phyloP scores from a whole-genome alignment of 2,888 invertebrate genomes.

The Scaptomyza reducta region DNA sequence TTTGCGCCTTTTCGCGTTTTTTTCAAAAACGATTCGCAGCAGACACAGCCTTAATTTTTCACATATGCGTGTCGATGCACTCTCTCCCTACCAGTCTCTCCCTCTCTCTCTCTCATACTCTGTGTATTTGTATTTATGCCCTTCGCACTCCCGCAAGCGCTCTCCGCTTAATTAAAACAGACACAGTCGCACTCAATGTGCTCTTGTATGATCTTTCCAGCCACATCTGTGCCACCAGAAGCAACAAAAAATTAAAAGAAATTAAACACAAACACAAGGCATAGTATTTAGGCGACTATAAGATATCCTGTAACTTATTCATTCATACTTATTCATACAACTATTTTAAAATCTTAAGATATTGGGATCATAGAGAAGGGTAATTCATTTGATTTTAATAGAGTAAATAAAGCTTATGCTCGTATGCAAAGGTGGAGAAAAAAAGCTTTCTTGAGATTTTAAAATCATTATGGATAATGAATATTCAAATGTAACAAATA shows the following conservation, averaged over 20 bases:
- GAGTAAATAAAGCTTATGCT: too few relatives aligned
- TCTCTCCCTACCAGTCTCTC: conserved; percentile 27
- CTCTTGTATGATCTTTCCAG: conserved; percentile 59
- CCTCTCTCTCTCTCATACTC: conserved; percentile 16
- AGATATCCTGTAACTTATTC: conserved; percentile 24
- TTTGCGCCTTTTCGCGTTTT: conserved; percentile 66
- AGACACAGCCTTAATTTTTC: conserved; percentile 70
- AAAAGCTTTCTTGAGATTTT: too few relatives aligned
- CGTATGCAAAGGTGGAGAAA: too few relatives aligned
- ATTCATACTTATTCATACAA: too few relatives aligned
- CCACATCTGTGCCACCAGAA: conserved; percentile 64
- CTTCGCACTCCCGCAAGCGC: conserved; percentile 33
- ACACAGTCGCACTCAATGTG: conserved; percentile 67
- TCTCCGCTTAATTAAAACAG: conserved; percentile 74
- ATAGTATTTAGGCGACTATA: background rate
- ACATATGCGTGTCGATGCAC: conserved; percentile 68
- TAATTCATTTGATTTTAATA: too few relatives aligned
- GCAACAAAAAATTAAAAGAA: conserved; percentile 71
- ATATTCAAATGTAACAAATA: too few relatives aligned
- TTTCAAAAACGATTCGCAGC: conserved; percentile 37
- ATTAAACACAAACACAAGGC: conserved; percentile 62
- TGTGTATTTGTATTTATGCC: background rate
- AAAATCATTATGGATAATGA: too few relatives aligned
- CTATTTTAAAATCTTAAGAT: too few relatives aligned
- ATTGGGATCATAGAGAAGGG: too few relatives aligned